Base-by-base conservation (phyloP, 1,140 invertebrate genomes). In the Cydia splendana region DNA sequence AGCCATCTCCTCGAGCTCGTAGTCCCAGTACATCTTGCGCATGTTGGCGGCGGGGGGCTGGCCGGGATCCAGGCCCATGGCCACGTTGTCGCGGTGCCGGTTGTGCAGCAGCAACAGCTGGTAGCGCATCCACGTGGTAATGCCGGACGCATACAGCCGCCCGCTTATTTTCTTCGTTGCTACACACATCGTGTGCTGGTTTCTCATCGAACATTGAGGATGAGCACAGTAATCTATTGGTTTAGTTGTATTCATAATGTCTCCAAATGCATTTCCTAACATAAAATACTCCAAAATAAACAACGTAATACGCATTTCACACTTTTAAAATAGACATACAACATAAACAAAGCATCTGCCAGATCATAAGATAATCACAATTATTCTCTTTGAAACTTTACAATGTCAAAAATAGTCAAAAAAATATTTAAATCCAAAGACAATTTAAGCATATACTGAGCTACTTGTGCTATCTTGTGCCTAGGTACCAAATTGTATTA, bases 21-120 rank as follows among this genome's bases (percentile, higher is more conserved):
- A 89, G 74, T 93, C 91, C 91, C 91, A 93, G 65, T 93, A 93
- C 85, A 93, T 87, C 65, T 92, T 93, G 5, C 91, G 84, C 91
- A 93, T 93, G 76, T 93, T 93, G 12, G 90, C 80, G 13, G 91
- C 91, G 13, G 90, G 85, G 2, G 91, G 91, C 48, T 92, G 89
- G 0, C 88, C 91, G 5, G 90, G 84, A 75, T 93, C 89, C 5
- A 93, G 82, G 0, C 91, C 91, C 85, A 91, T 87, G 13, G 91
- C 91, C 48, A 93, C 89, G 45, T 93, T 92, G 78, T 93, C 91
- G 73, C 91, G 84, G 45, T 93, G 87, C 24, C 89, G 81, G 75
- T 93, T 93, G 71, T 93, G 91, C 42, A 92, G 74, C 69, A 91
- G 77, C 24, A 93, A 69, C 30, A 93, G 82, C 77, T 91, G 88